Percentiles rank a stretch among this genome's conserved stretches.
phyloP scores from a whole-genome alignment of 2,797 vertebrate species.

The Myotis planiceps region DNA sequence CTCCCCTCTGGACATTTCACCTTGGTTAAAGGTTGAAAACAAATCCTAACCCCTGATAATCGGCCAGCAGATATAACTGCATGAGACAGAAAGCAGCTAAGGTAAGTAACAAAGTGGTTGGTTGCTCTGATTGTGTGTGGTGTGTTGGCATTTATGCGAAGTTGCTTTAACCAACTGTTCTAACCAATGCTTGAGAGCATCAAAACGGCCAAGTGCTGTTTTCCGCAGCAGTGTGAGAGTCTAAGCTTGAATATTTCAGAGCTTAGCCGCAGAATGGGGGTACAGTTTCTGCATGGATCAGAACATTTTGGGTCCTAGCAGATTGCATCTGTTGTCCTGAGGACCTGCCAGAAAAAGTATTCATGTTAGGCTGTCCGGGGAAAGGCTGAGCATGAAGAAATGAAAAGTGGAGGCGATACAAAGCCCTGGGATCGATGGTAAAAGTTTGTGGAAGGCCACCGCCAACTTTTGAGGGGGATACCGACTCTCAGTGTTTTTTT shows the following conservation, averaged over 20 bases:
- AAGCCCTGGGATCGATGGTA: background rate
- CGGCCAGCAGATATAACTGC: background rate
- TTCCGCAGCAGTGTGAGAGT: background rate
- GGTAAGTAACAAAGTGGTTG: background rate
- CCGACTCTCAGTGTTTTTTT: background rate
- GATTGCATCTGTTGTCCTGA: background rate
- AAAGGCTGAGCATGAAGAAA: background rate
- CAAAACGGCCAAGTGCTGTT: background rate
- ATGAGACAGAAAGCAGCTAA: background rate
- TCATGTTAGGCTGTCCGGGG: background rate
- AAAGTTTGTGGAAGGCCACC: background rate
- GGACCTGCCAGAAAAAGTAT: background rate
- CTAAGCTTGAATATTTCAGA: background rate
- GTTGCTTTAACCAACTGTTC: background rate
- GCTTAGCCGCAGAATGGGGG: background rate
- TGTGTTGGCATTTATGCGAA: background rate
- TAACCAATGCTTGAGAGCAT: background rate
- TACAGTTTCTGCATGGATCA: background rate
- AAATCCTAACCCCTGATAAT: background rate
- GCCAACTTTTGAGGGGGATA: background rate
- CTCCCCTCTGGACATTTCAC: background rate
- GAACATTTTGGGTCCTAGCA: background rate
- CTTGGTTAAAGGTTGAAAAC: background rate
- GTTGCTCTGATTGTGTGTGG: background rate
- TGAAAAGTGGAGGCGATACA: background rate